These are phyloP conservation scores for Drosophila maculinotata DNA, from an alignment of 2,888 invertebrate species.

Conservation along the genomic window DNA sequence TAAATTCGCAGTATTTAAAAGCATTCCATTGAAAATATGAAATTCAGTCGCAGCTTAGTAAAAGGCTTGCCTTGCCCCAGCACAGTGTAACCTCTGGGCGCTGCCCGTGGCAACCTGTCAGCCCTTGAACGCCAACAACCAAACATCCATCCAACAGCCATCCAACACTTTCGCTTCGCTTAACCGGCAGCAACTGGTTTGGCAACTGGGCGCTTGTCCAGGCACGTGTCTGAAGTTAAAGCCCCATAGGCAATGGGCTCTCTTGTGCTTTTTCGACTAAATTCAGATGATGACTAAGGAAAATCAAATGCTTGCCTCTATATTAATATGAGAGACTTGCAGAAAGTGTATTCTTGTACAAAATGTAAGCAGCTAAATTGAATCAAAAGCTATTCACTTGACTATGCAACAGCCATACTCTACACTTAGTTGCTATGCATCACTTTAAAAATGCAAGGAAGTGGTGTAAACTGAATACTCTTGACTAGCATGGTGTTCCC, in stretches of 20 bases:
- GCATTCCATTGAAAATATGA: not conserved
- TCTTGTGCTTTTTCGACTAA: conserved; percentile 7
- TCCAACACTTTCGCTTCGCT: conserved; percentile 22
- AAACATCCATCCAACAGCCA: conserved; percentile 5
- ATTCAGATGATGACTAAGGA: conserved; percentile 6
- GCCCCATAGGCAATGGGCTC: conserved; percentile 4
- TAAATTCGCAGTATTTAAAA: not conserved
- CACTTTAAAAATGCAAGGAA: not conserved
- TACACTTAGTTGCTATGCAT: not conserved
- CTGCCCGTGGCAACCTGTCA: conserved; percentile 1
- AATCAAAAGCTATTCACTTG: not conserved
- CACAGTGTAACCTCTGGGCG: not conserved
- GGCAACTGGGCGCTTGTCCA: not conserved
- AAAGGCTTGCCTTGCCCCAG: conserved; percentile 12
- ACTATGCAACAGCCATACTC: not conserved
- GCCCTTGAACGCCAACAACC: not conserved
- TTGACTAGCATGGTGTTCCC: not conserved
- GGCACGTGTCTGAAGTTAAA: conserved; percentile 46
- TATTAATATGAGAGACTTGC: not conserved
- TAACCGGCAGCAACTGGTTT: conserved; percentile 14
- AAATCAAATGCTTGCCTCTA: conserved; percentile 8
- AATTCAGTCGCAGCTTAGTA: conserved; percentile 5
- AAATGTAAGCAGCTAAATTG: not conserved
- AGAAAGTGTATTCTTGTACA: not conserved
- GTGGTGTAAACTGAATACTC: not conserved